Evolutionary conservation across 2,888 invertebrate species (phyloP).

Genomic region (Punctoribates punctum): DNA sequence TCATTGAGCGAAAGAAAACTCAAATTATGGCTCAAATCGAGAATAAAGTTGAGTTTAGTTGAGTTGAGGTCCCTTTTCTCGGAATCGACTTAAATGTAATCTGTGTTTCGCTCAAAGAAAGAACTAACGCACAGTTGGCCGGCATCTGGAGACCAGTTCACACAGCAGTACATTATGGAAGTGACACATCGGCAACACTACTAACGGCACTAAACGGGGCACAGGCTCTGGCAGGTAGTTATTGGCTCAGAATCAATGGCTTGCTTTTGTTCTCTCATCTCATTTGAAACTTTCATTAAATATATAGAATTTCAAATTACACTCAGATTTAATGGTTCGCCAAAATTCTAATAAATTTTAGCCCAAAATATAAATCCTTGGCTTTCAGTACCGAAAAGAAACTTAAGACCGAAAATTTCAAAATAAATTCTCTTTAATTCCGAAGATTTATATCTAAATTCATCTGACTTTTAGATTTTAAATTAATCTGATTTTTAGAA

Average conservation of each 20-base stretch:
- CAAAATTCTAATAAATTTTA: conserved; percentile 17
- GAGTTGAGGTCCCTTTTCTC: conserved; percentile 4
- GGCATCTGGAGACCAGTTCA: conserved; percentile 27
- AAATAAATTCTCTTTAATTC: not conserved
- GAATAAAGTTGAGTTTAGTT: conserved; percentile 25
- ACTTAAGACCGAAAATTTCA: not conserved
- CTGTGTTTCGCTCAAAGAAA: not conserved
- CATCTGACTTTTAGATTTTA: not conserved
- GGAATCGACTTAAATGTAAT: conserved; percentile 17
- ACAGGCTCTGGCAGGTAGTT: conserved; percentile 23
- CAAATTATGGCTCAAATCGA: conserved; percentile 20
- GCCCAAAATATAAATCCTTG: conserved; percentile 4
- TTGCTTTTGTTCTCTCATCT: conserved; percentile 24
- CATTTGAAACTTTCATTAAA: conserved; percentile 4
- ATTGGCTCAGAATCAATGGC: conserved; percentile 19
- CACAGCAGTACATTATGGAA: conserved; percentile 22
- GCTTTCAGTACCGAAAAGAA: conserved; percentile 1
- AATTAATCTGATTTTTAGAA: not conserved
- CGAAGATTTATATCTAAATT: not conserved
- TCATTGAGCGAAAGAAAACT: conserved; percentile 17
- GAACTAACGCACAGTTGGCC: conserved; percentile 15
- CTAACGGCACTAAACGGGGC: no score
- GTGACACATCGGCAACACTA: conserved; percentile 17
- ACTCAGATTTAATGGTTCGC: conserved; percentile 19
- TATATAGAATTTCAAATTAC: conserved; percentile 23